Evolutionary conservation across 2,113 vertebrate species (phyloP).

Genomic region (Dicrurus megarhynchus): DNA sequence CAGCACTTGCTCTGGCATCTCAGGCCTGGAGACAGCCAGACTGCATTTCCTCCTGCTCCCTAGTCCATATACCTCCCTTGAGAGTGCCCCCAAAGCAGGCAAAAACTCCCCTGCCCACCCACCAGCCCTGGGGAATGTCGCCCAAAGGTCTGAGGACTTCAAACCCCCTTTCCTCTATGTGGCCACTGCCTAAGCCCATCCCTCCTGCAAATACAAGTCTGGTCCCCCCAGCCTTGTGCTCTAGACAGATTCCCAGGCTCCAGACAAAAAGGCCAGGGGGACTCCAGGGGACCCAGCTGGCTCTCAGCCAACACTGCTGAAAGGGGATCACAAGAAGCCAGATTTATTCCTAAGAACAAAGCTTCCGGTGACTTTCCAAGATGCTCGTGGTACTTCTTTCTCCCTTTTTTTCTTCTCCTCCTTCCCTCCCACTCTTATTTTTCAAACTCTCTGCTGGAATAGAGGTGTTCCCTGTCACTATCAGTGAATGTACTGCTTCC

Average conservation of each 20-base stretch:
- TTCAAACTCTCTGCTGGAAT: background rate
- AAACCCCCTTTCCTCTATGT: background rate
- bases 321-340: constrained; percentile 27
- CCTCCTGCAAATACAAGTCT: background rate
- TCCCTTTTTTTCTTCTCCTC: background rate
- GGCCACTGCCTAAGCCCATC: background rate
- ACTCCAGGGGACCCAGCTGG: background rate
- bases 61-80: fast-evolving
- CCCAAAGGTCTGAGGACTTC: background rate
- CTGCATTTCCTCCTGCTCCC: background rate
- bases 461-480: background rate
- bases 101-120: background rate
- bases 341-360: constrained; percentile 37
- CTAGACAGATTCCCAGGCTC: constrained; percentile 55
- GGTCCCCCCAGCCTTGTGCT: background rate
- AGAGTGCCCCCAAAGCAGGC: background rate
- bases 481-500: background rate
- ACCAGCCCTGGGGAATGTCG: background rate
- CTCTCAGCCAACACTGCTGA: constrained; percentile 35
- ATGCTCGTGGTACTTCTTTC: background rate
- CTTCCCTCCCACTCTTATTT: background rate
- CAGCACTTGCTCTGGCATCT: background rate
- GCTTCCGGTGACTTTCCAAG: constrained; percentile 25
- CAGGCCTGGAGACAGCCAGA: background rate
- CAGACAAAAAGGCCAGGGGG: constrained; percentile 26